Base-by-base conservation (phyloP, 2,888 invertebrate species). In the Orthosia incerta region DNA sequence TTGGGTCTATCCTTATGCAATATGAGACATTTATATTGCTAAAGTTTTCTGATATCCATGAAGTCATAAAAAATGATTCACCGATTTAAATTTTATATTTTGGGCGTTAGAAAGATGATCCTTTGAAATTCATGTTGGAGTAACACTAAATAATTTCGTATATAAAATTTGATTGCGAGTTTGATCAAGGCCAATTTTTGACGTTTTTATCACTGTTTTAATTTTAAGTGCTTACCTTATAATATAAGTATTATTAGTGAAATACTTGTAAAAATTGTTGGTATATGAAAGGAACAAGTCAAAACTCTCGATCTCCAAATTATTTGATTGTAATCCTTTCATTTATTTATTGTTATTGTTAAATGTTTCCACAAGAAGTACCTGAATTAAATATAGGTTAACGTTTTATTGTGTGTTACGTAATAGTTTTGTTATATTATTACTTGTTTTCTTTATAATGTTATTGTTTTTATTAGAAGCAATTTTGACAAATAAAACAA, bases 311-410 rank as follows among this genome's bases (percentile, higher is more conserved):
- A 88, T 89, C 86, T 87, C 86, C 55, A 65, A 46, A 62, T 80
- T 65, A 70, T 78, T 83, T 78, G 66, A 80, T 65, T 81, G 76
- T 67, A 56, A 62, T 66, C 61, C 74, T 75, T 82, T 73, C 71
- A 74, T 66, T 83, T 81, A 86, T 87, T 86, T 88, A 85, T 86
- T 86, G 55, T 83, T 82, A 75, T 71, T 73, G 76, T 82, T 85
- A 74, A 74, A 59, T 71, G 46, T 77, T 80, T 80, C 51, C 62
- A 82, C 77, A 62, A 74, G 68, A 82, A 74, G 86, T 86, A 86
- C 86, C 86, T 86, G 86, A 87, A 71, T 80, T 81, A 51, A 51
- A 66, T 71, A 31, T 84, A 82, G 64, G 61, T 68, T 86, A 75
- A 60, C 65, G 51, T 73, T 62, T 15, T 82, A 56, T 70, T 76